phyloP scores from a whole-genome alignment of 2,113 vertebrate species.

The Tretioscincus oriximinensis region DNA sequence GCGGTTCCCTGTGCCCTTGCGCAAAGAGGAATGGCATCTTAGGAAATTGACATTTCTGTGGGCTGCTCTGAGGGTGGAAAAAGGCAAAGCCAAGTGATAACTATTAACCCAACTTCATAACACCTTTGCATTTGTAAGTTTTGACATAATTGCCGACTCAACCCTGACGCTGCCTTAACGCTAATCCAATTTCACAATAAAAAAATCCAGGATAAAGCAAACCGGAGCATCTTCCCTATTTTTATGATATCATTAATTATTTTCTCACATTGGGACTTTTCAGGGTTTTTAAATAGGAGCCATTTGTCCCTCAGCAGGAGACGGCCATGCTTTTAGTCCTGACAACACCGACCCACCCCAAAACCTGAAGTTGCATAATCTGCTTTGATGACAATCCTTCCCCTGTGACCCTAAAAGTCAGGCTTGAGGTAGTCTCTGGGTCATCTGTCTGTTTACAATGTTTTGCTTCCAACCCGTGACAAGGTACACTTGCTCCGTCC shows the following conservation, averaged over 20 bases:
- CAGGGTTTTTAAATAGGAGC: slow-evolving; percentile 80
- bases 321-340: slow-evolving; percentile 67
- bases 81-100: slow-evolving; percentile 22
- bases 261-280: slow-evolving; percentile 74
- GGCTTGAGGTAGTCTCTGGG: slow-evolving; percentile 60
- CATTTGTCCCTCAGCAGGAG: slow-evolving; percentile 82
- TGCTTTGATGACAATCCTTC: slow-evolving; percentile 60
- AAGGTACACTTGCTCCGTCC: slow-evolving; percentile 58
- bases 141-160: slow-evolving; percentile 71
- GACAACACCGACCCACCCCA: slow-evolving; percentile 47
- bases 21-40: slow-evolving; percentile 24
- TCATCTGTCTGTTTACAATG: slow-evolving; percentile 48
- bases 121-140: slow-evolving; percentile 59
- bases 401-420: slow-evolving; percentile 49
- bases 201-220: slow-evolving; percentile 56
- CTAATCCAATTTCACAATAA: slow-evolving; percentile 80
- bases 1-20: neutral
- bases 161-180: slow-evolving; percentile 68
- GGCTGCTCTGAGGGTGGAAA: slow-evolving; percentile 38
- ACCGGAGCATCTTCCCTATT: slow-evolving; percentile 71
- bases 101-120: slow-evolving; percentile 34
- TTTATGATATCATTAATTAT: slow-evolving; percentile 81
- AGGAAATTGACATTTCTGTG: slow-evolving; percentile 32
- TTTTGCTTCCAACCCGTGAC: slow-evolving; percentile 64
- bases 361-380: slow-evolving; percentile 55